phyloP scores from a whole-genome alignment of 2,888 invertebrate genomes.

The Eupithecia insigniata region DNA sequence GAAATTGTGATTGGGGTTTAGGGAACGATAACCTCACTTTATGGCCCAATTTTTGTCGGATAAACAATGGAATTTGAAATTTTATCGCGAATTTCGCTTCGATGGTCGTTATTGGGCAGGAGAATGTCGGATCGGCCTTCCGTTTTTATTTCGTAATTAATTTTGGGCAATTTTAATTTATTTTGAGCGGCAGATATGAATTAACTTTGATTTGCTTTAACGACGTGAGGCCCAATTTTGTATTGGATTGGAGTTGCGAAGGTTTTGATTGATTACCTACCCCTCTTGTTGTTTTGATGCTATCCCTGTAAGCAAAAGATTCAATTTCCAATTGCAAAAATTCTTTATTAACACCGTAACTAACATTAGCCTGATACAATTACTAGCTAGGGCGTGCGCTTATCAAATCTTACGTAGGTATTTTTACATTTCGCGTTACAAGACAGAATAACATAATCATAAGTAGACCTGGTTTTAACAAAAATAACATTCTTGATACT shows the following conservation, averaged over 20 bases:
- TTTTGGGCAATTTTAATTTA: constrained; percentile 44
- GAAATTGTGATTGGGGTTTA: constrained; percentile 78
- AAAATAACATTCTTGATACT: too few relatives aligned
- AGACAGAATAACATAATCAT: too few relatives aligned
- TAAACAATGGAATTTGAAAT: constrained; percentile 78
- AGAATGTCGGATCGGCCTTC: constrained; percentile 42
- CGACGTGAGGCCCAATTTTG: constrained; percentile 6
- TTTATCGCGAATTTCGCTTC: constrained; percentile 58
- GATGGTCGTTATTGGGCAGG: constrained; percentile 46
- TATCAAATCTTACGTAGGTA: too few relatives aligned
- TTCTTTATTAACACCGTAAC: too few relatives aligned
- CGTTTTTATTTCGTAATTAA: constrained; percentile 49
- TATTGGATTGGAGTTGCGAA: neutral
- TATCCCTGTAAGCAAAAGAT: neutral
- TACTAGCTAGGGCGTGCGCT: neutral
- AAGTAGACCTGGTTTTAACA: too few relatives aligned
- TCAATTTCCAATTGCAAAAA: too few relatives aligned
- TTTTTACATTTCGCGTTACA: too few relatives aligned
- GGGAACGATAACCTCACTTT: constrained; percentile 78
- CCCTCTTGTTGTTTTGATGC: neutral
- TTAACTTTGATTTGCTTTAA: constrained; percentile 38
- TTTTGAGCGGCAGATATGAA: constrained; percentile 35
- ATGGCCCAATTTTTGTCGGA: constrained; percentile 77
- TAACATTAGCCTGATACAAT: too few relatives aligned
- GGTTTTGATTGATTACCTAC: constrained; percentile 19